Base-by-base conservation (phyloP, 2,113 vertebrate species). In the Emydocephalus ijimae region DNA sequence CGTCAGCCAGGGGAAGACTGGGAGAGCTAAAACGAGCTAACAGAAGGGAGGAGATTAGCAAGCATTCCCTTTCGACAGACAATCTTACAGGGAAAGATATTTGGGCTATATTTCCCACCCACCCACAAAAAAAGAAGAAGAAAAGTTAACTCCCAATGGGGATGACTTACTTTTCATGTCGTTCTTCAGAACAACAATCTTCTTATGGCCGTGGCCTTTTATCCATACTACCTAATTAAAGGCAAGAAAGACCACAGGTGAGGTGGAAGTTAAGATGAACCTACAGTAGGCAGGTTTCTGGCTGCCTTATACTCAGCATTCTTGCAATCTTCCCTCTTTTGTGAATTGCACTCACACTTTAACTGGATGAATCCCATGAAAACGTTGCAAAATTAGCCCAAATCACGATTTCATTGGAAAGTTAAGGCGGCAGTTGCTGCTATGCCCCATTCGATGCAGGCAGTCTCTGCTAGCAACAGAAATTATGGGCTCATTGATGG, bases 191-290 rank as follows among this genome's bases (percentile, higher is more conserved):
- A 99, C 99, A 81, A 99, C 98, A 96, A 99, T 99, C 97, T 98
- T 99, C 97, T 99, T 99, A 96, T 99, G 98, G 74, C 99, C 99
- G 8, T 99, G 99, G 39, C 99, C 99, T 98, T 99, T 99, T 96
- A 99, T 99, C 99, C 99, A 99, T 95, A 99, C 98, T 59, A 99
- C 99, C 99, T 99, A 94, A 12, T 91, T 15, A 96, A 95, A 95
- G 91, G 95, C 39, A 95, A 55, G 91, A 9, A 3, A 7, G 91
- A 23, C 94, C 93, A 48, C 9, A 90, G 23, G 61, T 43, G 61
- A 29, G 5, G 45, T 54, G 59, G 34, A 34, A 24, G 9, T 23
- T 45, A 43, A 64, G 6, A 21, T 50, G 29, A 85, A 85, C 21
- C 29, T 5, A 50, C 48, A 50, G 48, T 50, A 91, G 29, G 15